phyloP scores from a whole-genome alignment of 2,888 invertebrate species.

The Caenorhabditis sp. region DNA sequence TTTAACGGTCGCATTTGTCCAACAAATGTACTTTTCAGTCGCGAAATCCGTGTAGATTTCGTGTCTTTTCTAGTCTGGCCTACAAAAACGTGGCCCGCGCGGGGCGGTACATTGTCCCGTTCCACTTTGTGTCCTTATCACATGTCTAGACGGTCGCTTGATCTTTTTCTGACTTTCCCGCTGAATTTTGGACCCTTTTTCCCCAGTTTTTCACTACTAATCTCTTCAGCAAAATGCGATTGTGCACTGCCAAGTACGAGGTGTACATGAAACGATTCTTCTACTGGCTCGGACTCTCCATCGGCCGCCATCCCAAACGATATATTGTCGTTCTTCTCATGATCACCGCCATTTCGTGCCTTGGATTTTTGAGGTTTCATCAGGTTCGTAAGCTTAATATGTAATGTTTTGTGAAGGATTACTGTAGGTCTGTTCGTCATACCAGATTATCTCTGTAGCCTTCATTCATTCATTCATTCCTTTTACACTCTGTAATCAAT shows the following conservation, averaged over 20 bases:
- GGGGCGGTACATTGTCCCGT: no score
- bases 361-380: conserved; percentile 69
- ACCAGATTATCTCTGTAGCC: no score
- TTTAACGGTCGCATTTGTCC: no score
- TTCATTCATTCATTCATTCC: no score
- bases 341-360: conserved; percentile 60
- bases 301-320: conserved; percentile 66
- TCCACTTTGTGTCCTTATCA: conserved; percentile 33
- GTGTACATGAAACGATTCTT: conserved; percentile 60
- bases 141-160: neutral
- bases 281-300: conserved; percentile 65
- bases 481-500: no score
- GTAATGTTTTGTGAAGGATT: no score
- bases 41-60: no score
- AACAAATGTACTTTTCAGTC: no score
- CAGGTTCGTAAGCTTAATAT: conserved; percentile 57
- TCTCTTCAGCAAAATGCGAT: conserved; percentile 25
- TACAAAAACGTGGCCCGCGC: no score
- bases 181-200: neutral
- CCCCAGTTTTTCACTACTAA: neutral
- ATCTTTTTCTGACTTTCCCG: neutral
- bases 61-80: no score
- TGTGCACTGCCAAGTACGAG: conserved; percentile 45
- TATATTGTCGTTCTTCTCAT: conserved; percentile 56
- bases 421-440: no score